Evolutionary conservation across 2,797 vertebrate species (phyloP).

Genomic region (Miopithecus talapoin): DNA sequence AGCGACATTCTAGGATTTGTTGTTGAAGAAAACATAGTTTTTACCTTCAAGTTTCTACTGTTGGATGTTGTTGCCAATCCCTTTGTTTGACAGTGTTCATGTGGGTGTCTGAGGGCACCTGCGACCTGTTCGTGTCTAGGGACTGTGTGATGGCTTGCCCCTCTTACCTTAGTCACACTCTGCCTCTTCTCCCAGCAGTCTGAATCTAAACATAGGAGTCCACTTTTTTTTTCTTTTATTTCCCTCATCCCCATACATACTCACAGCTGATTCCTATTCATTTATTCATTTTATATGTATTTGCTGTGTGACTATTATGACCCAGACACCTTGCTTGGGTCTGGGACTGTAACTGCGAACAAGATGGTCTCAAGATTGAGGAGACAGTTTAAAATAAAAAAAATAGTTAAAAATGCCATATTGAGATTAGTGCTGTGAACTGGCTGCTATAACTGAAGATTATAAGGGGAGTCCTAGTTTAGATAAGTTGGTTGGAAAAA

Average conservation of each 20-base stretch:
- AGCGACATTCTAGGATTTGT: neutral
- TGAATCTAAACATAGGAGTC: neutral
- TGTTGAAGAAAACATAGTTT: neutral
- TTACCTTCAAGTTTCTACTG: neutral
- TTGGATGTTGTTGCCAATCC: neutral
- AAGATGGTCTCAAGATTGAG: neutral
- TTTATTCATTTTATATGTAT: neutral
- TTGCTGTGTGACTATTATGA: neutral
- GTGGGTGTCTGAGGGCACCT: neutral
- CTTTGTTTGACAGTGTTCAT: neutral
- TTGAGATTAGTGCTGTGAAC: neutral
- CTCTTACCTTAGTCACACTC: neutral
- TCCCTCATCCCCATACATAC: accelerated
- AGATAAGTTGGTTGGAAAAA: neutral
- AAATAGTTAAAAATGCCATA: neutral
- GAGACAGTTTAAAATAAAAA: neutral
- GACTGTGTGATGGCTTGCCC: neutral
- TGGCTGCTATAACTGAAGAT: neutral
- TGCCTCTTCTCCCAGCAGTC: neutral
- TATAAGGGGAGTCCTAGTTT: neutral
- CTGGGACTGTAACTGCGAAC: neutral
- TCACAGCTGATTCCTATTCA: neutral
- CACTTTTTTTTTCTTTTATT: neutral
- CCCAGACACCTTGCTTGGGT: neutral
- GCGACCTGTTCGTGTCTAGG: accelerated